phyloP scores from a whole-genome alignment of 2,113 vertebrate genomes.

The Psilopsiagon aymara region DNA sequence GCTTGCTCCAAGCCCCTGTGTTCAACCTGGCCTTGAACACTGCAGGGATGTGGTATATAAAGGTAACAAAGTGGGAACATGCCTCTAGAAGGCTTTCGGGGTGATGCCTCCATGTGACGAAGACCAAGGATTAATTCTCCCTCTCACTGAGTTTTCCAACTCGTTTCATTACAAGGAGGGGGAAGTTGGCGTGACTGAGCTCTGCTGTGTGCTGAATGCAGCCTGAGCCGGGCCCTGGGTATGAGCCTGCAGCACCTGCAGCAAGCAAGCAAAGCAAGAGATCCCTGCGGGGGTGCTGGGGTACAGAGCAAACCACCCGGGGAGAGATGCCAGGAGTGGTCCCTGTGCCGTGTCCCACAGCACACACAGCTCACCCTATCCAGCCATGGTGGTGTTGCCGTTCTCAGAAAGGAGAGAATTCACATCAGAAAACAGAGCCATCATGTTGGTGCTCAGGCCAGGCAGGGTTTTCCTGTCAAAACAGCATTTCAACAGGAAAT shows the following conservation, averaged over 20 bases:
- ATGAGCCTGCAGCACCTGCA: not conserved
- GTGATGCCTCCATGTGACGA: not conserved
- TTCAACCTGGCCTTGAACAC: not conserved
- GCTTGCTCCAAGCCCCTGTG: too few species aligned
- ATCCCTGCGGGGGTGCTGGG: not conserved
- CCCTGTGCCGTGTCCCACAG: not conserved
- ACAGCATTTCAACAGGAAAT: not conserved
- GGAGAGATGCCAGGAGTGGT: not conserved
- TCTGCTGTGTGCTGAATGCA: not conserved
- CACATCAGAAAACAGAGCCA: not conserved
- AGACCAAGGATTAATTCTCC: not conserved
- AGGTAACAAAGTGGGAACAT: not conserved
- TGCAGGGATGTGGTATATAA: not conserved
- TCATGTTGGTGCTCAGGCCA: not conserved
- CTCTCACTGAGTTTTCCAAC: not conserved
- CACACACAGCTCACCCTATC: fast-evolving
- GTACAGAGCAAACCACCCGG: fast-evolving
- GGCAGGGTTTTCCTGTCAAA: not conserved
- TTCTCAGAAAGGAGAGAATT: not conserved
- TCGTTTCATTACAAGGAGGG: not conserved
- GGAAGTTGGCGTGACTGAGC: not conserved
- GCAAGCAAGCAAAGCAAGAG: not conserved
- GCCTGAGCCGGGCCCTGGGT: not conserved
- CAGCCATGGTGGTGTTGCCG: fast-evolving
- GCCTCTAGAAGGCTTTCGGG: not conserved